Base-by-base conservation (phyloP, 2,113 vertebrate genomes). In the Forbesichthys papilliferus region DNA sequence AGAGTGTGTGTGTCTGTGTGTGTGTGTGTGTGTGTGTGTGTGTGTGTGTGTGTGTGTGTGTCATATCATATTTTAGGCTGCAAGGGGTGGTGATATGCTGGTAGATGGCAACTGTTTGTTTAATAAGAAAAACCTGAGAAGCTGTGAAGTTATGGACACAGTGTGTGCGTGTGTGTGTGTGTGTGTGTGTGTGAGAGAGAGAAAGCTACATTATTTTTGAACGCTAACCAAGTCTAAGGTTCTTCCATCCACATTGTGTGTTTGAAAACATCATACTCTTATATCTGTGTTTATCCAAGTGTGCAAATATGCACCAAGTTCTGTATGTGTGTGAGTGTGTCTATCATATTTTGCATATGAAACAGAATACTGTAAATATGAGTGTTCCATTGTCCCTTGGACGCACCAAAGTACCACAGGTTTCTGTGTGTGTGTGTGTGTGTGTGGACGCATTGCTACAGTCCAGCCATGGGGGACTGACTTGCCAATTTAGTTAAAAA, bases 71-170 rank as follows among this genome's bases (percentile, higher is more conserved):
- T 69, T 67, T 47, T 61, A 48, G 52, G 61, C 57, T 64, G 77
- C 55, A 84, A 71, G 78, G 77, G 76, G 56, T 73, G 80, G 61
- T 56, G 60, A 77, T 72, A 77, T 66, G 66, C 71, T 68, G 51
- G 59, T 53, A 48, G 72, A 77, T 76, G 78, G 81, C 83, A 83
- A 87, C 69, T 81, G 82, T 85, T 80, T 86, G 79, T 84, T 64
- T 71, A 56, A 48, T 1, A 20, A 58, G 56, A 81, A 84, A 83
- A 76, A 84, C 71, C 84, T 77, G 77, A 90, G 83, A 79, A 79
- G 71, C 80, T 83, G 86, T 75, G 71, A 90, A 84, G 79, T 78
- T 78, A 83, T 79, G 65, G 66, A 77, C 83, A 81, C 48, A 69
- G 52, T 27, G 60, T 57, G 59, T 65, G 72, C 69, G 60, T 14